Base-by-base conservation (phyloP, 2,113 vertebrate species). In the Sinocyclocheilus maitianheensis region DNA sequence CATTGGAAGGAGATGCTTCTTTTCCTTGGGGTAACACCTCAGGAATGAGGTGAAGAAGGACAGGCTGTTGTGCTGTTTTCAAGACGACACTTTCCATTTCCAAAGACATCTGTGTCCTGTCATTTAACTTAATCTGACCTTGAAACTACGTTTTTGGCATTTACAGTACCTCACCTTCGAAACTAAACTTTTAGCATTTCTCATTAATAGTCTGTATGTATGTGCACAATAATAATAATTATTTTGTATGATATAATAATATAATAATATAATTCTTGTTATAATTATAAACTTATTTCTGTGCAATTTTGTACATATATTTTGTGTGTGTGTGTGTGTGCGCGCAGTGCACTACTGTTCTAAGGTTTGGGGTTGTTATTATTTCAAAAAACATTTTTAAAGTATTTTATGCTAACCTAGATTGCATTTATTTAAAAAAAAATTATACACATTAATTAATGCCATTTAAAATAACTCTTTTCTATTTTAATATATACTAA, bases 31-130 rank as follows among this genome's bases (percentile, higher is more conserved):
- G 79, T 71, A 83, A 83, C 81, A 58, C 81, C 69, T 83, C 51
- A 43, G 51, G 22, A 83, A 74, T 60, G 22, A 83, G 65, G 51
- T 83, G 67, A 74, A 71, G 67, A 55, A 83, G 69, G 46, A 26
- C 65, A 83, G 48, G 20, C 81, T 72, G 81, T 71, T 71, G 46
- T 71, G 81, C 81, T 83, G 81, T 71, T 71, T 83, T 83, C 65
- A 67, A 69, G 10, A 55, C 26, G 26, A 71, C 65, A 34, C 26
- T 71, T 83, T 83, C 48, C 26, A 55, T 71, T 83, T 83, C 63
- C 65, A 71, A 71, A 71, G 65, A 81, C 81, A 71, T 71, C 81
- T 83, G 65, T 67, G 79, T 53, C 46, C 65, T 71, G 81, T 83
- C 65, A 71, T 83, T 71, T 83, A 55, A 83, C n/a, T 71, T 71